A percentile compares a stretch with the other conserved stretches of the same genome.
Conservation (phyloP, 2,113 vertebrate species). For the Ia io region DNA sequence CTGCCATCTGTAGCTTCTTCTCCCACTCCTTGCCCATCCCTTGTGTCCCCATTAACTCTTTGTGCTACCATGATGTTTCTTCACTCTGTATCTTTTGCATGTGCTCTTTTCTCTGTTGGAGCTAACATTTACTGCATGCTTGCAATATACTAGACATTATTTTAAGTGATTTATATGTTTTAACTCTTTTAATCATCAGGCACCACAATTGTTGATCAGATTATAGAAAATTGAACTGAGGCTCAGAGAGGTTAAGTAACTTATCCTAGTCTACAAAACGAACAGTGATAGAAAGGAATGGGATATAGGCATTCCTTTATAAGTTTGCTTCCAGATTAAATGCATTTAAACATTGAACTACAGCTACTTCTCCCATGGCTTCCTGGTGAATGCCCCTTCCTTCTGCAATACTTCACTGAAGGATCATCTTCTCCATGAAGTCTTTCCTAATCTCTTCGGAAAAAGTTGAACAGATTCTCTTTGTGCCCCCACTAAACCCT, state of each 20-base stretch:
- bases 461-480: background rate
- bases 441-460: background rate
- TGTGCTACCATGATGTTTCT: background rate
- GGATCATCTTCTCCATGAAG: background rate
- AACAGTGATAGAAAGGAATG: background rate
- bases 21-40: background rate
- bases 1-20: background rate
- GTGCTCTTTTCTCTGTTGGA: background rate
- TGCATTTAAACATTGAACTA: background rate
- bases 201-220: background rate
- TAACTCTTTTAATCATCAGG: background rate
- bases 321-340: background rate
- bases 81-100: background rate
- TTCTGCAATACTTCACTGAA: background rate
- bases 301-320: no score
- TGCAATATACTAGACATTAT: background rate
- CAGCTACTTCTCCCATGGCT: background rate
- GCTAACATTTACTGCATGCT: background rate
- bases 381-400: background rate
- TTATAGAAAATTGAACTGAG: background rate
- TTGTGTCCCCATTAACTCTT: background rate
- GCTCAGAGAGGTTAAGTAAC: background rate
- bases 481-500: background rate
- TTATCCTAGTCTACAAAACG: background rate
- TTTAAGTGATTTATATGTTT: background rate